A percentile compares a stretch with the other conserved stretches of the same genome.
phyloP scores from a whole-genome alignment of 2,888 invertebrate species.

The Plebejus argus region DNA sequence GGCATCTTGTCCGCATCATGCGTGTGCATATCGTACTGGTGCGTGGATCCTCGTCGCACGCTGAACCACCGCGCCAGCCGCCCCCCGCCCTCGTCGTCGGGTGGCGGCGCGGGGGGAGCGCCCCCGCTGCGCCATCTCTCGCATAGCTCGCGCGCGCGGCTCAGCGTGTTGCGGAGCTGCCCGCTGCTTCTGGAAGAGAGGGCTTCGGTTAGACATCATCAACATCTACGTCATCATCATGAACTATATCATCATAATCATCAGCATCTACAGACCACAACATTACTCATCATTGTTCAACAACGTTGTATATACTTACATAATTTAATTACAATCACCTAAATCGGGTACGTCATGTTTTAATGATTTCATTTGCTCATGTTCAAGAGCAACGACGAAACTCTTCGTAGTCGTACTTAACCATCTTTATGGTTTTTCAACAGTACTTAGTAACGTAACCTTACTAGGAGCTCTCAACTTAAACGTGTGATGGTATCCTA shows the following conservation, averaged over 20 bases:
- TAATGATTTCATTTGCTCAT: background rate
- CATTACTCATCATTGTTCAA: background rate
- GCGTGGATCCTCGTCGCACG: conserved; percentile 89
- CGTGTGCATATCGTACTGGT: conserved; percentile 87
- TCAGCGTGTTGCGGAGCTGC: conserved; percentile 89
- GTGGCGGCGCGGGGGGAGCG: conserved; percentile 65
- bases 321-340: background rate
- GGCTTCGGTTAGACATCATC: background rate
- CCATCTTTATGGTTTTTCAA: background rate
- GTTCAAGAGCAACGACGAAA: too few relatives aligned
- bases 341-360: background rate
- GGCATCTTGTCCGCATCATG: conserved; percentile 86
- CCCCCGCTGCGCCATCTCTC: conserved; percentile 87
- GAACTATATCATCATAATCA: background rate
- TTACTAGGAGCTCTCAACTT: background rate
- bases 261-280: background rate
- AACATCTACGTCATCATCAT: background rate
- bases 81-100: conserved; percentile 85
- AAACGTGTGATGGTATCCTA: background rate
- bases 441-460: background rate
- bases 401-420: background rate
- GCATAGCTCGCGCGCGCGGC: conserved; percentile 90
- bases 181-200: conserved; percentile 83
- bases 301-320: background rate
- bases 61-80: conserved; percentile 94